These are phyloP conservation scores for Corythaeola cristata DNA, from an alignment of 2,113 vertebrate genomes.

Conservation along the genomic window DNA sequence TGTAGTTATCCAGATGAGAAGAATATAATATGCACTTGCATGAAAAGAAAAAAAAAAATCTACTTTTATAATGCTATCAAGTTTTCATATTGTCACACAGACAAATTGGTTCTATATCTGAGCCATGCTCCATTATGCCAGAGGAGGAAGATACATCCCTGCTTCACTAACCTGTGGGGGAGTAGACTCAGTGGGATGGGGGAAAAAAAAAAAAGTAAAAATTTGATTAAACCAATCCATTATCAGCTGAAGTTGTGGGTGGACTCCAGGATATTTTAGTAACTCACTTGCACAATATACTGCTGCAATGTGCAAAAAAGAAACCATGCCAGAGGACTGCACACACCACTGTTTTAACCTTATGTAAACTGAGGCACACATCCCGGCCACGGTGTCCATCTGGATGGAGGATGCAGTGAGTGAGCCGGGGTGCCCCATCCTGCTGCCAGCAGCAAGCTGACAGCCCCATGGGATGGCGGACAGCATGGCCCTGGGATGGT, in stretches of 20 bases:
- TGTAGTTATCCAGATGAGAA: neutral
- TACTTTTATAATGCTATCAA: neutral
- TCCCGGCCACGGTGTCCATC: neutral
- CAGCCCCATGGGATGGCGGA: fast-evolving
- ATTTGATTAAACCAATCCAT: neutral
- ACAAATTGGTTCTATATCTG: neutral
- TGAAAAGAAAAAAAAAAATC: neutral
- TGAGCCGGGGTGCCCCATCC: neutral
- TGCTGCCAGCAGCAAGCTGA: neutral
- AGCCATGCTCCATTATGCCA: neutral
- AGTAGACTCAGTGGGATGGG: neutral
- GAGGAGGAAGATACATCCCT: neutral
- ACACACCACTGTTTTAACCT: neutral
- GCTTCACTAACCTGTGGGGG: neutral
- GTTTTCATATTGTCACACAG: neutral
- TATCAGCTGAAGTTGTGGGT: neutral
- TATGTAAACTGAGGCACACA: neutral
- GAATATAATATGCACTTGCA: neutral
- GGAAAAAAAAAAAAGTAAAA: neutral
- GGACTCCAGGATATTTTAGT: neutral
- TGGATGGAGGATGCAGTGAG: neutral
- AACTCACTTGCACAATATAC: neutral
- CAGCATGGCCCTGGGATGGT: too few relatives aligned
- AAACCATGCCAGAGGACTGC: neutral
- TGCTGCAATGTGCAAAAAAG: neutral